Evolutionary conservation across 2,888 invertebrate genomes (phyloP).

Genomic region (Drosophila seclusa): DNA sequence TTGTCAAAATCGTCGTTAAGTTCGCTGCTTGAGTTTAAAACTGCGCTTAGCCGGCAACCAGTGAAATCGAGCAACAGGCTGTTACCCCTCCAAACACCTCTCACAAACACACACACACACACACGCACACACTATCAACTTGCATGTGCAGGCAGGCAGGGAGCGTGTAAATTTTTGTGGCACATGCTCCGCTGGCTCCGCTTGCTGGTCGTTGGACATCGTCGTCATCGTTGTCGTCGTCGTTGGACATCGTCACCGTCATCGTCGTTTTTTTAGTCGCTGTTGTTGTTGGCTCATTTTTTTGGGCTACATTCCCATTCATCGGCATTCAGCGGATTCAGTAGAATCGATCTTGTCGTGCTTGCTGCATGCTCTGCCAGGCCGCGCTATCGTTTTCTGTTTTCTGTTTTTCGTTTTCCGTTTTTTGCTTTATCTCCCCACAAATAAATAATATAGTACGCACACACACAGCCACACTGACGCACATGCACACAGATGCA

Average conservation of each 20-base stretch:
- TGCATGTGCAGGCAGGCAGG: conserved; percentile 18
- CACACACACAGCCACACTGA: conserved; percentile 2
- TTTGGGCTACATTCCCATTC: conserved; percentile 56
- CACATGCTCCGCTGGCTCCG: conserved; percentile 44
- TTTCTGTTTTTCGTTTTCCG: conserved; percentile 3
- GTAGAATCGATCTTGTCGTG: conserved; percentile 85
- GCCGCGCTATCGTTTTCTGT: conserved; percentile 49
- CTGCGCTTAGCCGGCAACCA: not conserved
- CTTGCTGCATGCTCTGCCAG: conserved; percentile 72
- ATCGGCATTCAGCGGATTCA: conserved; percentile 66
- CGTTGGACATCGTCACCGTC: conserved; percentile 38
- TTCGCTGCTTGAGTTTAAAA: not conserved
- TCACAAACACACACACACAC: not conserved
- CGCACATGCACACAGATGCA: conserved; percentile 1
- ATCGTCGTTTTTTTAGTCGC: conserved; percentile 34
- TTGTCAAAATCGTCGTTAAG: conserved; percentile 1
- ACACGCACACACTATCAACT: not conserved
- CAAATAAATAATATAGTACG: not conserved
- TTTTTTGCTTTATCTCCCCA: conserved; percentile 10
- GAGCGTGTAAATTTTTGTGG: conserved; percentile 43
- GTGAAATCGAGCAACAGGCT: conserved; percentile 9
- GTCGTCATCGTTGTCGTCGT: conserved; percentile 23
- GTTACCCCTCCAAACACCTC: not conserved
- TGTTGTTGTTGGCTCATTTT: conserved; percentile 42
- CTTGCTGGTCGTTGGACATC: conserved; percentile 38